Conservation (phyloP, 2,888 invertebrate species). For the Microctonus hyperodae region DNA sequence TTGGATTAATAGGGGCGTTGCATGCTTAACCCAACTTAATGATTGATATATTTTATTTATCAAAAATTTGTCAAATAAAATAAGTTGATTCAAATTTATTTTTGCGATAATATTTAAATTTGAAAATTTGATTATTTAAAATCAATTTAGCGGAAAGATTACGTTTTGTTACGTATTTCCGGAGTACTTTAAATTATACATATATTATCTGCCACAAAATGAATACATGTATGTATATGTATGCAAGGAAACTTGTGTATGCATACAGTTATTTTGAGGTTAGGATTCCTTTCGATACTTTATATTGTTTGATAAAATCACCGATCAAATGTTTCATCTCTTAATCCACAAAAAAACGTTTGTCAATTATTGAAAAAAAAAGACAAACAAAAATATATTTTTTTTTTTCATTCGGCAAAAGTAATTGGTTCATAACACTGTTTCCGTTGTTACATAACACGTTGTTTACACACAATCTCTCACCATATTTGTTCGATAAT, state of each 20-base stretch:
- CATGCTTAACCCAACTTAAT: slow-evolving; percentile 78
- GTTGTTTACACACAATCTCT: slow-evolving; percentile 22
- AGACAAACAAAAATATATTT: background rate
- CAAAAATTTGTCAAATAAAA: background rate
- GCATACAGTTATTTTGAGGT: background rate
- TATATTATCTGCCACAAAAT: too few species aligned
- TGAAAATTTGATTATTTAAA: background rate
- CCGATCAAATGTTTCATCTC: background rate
- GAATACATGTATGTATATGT: background rate
- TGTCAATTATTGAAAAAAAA: slow-evolving; percentile 12
- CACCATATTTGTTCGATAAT: slow-evolving; percentile 31
- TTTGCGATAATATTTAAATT: too few species aligned
- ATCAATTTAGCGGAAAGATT: background rate
- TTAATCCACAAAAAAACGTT: slow-evolving; percentile 14
- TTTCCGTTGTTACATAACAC: slow-evolving; percentile 31
- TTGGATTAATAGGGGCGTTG: slow-evolving; percentile 84
- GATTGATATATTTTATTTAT: slow-evolving; percentile 61
- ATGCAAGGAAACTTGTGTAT: background rate
- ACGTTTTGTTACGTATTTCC: slow-evolving; percentile 5
- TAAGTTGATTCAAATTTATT: too few species aligned
- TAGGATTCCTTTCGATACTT: background rate
- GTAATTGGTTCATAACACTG: slow-evolving; percentile 11
- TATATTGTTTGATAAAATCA: background rate
- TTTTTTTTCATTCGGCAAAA: slow-evolving; percentile 4
- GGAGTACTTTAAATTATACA: background rate